Percentiles rank a stretch among this genome's conserved stretches.
Evolutionary conservation across 2,797 vertebrate genomes (phyloP).

Genomic region (Pangasius djambal): DNA sequence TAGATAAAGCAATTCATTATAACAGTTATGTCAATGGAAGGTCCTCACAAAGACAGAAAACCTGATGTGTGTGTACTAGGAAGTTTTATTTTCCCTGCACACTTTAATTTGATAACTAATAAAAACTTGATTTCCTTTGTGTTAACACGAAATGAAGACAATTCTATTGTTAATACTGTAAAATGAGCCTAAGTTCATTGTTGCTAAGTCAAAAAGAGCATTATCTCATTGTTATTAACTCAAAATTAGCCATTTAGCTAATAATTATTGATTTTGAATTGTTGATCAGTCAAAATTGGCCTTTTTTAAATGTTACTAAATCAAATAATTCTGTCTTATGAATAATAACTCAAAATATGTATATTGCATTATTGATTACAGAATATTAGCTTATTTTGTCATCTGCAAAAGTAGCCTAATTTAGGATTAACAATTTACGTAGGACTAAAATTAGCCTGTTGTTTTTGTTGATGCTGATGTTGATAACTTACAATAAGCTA

Average conservation of each 20-base stretch:
- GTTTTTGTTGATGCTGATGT: background rate
- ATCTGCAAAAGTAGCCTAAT: background rate
- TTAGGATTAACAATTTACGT: background rate
- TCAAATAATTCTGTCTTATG: background rate
- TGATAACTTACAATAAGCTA: background rate
- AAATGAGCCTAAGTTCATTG: background rate
- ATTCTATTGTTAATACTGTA: background rate
- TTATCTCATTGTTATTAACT: background rate
- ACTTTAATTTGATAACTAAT: background rate
- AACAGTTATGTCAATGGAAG: background rate
- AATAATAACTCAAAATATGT: background rate
- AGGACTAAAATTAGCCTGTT: background rate
- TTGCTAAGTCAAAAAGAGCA: background rate
- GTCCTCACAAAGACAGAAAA: background rate
- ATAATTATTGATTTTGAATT: background rate
- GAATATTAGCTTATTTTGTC: background rate
- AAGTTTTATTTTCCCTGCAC: background rate
- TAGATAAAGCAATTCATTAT: background rate
- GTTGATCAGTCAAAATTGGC: background rate
- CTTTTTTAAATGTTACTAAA: background rate
- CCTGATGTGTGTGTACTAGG: background rate
- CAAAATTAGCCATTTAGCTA: background rate
- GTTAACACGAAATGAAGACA: background rate
- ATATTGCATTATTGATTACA: background rate
- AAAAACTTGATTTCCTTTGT: background rate